Evolutionary conservation across 2,888 invertebrate species (phyloP), one percentile per base, ranked within the genome.

Genomic region (Minunthozetes semirufus): DNA sequence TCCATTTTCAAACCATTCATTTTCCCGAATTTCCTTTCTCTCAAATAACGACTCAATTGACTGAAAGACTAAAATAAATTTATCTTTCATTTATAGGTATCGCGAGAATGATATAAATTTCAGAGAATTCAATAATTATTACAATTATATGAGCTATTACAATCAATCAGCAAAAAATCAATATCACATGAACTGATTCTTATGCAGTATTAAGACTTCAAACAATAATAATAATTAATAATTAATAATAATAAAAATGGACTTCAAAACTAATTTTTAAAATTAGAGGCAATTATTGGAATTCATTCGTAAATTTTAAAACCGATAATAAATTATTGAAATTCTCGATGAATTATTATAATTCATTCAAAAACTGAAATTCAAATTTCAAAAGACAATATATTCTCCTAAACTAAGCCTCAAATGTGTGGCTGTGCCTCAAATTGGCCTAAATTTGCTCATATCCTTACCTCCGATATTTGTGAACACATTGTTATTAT

Each of bases 341-440:
- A 33, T 33, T 33, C 33, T 33, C n/a, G n/a, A 42, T 42, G 6
- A 42, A 42, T 42, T 42, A 42, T 42, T 42, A 9, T 48, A 48
- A 48, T 4, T 3, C 17, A 9, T 17, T 48, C 48, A 17, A 48
- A 48, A 48, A 48, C 48, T 48, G n/a, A 48, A 33, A 9, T 33
- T 33, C 9, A 4, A 33, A 33, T 33, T 33, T 33, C 33, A 33
- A 9, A 33, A n/a, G 8, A 53, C 53, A 19, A 53, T 53, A 19
- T 19, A 6, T 53, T 53, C 33, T 33, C 33, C 33, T 33, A 33
- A 33, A 33, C 48, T n/a, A n/a, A 19, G 19, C 53, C 53, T 53
- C 53, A 53, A 53, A 6, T 53, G 19, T 53, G 19, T 61, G 61
- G 61, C 61, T 61, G 61, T 61, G 61, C 61, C 61, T 61, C 61